A percentile compares a stretch with the other conserved stretches of the same genome.
Evolutionary conservation across 2,888 invertebrate species (phyloP).

Genomic region (Odontocerum albicorne): DNA sequence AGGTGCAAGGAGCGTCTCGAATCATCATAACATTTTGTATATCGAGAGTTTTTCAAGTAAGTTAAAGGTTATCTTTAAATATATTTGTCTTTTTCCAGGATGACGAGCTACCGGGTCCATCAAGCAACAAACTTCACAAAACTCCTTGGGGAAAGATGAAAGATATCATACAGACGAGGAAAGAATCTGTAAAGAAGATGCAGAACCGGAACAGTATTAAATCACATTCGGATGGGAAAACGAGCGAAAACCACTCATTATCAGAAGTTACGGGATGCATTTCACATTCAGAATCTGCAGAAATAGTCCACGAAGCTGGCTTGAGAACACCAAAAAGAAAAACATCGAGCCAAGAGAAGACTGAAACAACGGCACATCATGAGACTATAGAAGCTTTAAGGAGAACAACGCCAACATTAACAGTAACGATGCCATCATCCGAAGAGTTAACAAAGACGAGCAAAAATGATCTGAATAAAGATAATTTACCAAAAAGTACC

Average conservation of each 20-base stretch:
- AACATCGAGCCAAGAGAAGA: conserved; percentile 27
- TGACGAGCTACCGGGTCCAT: conserved; percentile 55
- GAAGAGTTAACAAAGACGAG: conserved; percentile 55
- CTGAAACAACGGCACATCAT: conserved; percentile 41
- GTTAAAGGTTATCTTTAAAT: neutral
- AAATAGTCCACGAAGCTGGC: conserved; percentile 34
- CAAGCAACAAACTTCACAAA: conserved; percentile 59
- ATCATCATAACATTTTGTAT: too few relatives aligned
- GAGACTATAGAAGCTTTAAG: conserved; percentile 35
- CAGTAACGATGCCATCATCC: conserved; percentile 62
- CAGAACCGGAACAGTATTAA: conserved; percentile 50
- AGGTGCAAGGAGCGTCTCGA: too few relatives aligned
- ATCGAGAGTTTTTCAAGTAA: neutral
- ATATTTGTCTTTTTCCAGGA: conserved; percentile 43
- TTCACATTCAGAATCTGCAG: conserved; percentile 39
- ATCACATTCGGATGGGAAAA: conserved; percentile 48
- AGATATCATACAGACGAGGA: conserved; percentile 72
- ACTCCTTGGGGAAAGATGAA: conserved; percentile 80
- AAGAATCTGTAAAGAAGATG: conserved; percentile 66
- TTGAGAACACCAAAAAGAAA: conserved; percentile 24
- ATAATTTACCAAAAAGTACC: conserved; percentile 6
- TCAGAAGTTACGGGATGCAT: conserved; percentile 55
- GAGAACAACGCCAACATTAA: conserved; percentile 51
- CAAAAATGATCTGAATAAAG: conserved; percentile 22
- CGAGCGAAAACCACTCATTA: conserved; percentile 47